Evolutionary conservation across 1,140 invertebrate genomes (phyloP).

Genomic region (Zaprionus inermis): DNA sequence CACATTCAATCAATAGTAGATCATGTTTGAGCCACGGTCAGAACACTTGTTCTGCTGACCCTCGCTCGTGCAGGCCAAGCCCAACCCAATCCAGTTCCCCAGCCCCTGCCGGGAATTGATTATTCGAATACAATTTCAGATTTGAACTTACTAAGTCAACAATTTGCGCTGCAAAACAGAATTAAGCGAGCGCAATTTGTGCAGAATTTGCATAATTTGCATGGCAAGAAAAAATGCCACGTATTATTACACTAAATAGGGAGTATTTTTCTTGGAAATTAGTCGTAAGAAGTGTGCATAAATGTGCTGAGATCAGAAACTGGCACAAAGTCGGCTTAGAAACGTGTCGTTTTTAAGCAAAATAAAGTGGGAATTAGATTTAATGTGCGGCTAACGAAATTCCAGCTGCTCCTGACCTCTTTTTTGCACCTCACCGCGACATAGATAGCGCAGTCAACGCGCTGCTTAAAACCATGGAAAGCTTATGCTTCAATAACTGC

Average conservation of each 20-base stretch:
- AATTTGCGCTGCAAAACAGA: constrained; percentile 21
- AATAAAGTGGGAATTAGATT: neutral
- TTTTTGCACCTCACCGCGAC: too few species aligned
- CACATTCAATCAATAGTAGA: constrained; percentile 28
- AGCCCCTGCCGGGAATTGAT: neutral
- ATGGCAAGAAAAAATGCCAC: neutral
- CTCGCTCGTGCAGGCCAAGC: neutral
- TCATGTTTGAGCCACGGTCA: constrained; percentile 7
- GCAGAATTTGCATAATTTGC: constrained; percentile 36
- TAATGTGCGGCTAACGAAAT: neutral
- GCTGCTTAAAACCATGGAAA: too few species aligned
- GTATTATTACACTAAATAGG: neutral
- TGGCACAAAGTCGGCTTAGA: neutral
- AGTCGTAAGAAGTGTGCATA: neutral
- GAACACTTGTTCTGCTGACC: constrained; percentile 46
- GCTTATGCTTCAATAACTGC: too few species aligned
- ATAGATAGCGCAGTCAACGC: too few species aligned
- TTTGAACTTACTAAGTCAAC: constrained; percentile 11
- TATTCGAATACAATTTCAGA: constrained; percentile 48
- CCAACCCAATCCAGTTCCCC: neutral
- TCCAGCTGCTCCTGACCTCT: too few species aligned
- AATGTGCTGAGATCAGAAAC: neutral
- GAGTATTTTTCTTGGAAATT: neutral
- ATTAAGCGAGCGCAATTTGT: constrained; percentile 24
- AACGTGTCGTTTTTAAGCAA: neutral